phyloP scores from a whole-genome alignment of 2,888 invertebrate species.

The Urechis unicinctus region DNA sequence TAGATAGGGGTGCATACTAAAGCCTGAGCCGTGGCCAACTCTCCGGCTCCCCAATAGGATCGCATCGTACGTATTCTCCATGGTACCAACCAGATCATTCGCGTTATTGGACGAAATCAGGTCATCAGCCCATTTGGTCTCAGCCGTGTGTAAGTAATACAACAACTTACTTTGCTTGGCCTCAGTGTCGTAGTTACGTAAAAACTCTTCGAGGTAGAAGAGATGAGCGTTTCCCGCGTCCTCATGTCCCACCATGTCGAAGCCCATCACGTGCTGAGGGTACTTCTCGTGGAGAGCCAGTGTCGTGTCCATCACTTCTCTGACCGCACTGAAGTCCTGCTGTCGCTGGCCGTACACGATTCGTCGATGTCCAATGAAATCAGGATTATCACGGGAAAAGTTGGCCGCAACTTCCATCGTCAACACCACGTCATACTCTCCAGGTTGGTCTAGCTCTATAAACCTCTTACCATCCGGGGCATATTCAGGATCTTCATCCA shows the following conservation, averaged over 20 bases:
- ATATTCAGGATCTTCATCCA: slow-evolving; percentile 4
- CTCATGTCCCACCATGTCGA: slow-evolving; percentile 22
- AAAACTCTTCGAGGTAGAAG: slow-evolving; percentile 15
- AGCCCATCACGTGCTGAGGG: slow-evolving; percentile 19
- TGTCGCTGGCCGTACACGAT: slow-evolving; percentile 8
- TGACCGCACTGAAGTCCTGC: background rate
- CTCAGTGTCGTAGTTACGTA: slow-evolving; percentile 6
- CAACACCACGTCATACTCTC: background rate
- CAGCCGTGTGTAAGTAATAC: slow-evolving; percentile 20
- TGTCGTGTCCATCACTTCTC: slow-evolving; percentile 10
- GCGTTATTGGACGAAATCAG: slow-evolving; percentile 12
- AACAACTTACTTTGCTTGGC: slow-evolving; percentile 11
- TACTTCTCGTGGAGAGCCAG: slow-evolving; percentile 13
- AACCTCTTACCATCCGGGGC: slow-evolving; percentile 10
- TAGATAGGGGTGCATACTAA: slow-evolving; percentile 23
- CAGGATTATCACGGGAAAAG: slow-evolving; percentile 3
- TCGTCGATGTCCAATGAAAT: slow-evolving; percentile 16
- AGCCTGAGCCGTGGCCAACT: slow-evolving; percentile 24
- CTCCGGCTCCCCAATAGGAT: slow-evolving; percentile 21
- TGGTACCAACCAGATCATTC: slow-evolving; percentile 18
- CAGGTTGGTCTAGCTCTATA: slow-evolving; percentile 1
- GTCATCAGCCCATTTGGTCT: slow-evolving; percentile 24
- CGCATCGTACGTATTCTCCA: slow-evolving; percentile 25
- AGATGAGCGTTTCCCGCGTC: slow-evolving; percentile 20
- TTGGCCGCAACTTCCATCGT: background rate